Evolutionary conservation across 2,797 vertebrate genomes (phyloP).

Genomic region (Coregonus suidteri): DNA sequence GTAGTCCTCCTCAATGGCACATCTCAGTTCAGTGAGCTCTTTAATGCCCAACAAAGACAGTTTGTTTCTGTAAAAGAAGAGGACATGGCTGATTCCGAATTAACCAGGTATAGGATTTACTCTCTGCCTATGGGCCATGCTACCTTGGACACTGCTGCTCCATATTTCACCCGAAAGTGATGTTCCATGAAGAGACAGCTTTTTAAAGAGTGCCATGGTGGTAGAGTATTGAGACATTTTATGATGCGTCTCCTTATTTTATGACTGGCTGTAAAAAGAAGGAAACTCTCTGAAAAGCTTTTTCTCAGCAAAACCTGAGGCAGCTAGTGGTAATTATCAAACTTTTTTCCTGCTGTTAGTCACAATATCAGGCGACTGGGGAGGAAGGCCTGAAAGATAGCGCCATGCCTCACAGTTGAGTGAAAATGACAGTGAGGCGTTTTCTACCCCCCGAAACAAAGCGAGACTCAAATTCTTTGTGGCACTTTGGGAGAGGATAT

Average conservation of each 20-base stretch:
- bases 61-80: too few relatives aligned
- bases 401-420: conserved; percentile 55
- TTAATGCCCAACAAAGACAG: neutral
- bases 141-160: conserved; percentile 52
- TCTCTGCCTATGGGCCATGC: conserved; percentile 31
- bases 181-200: conserved; percentile 52
- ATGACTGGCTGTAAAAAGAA: conserved; percentile 58
- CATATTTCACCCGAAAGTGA: conserved; percentile 55
- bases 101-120: conserved; percentile 43
- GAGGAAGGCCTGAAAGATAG: conserved; percentile 58
- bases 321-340: conserved; percentile 68
- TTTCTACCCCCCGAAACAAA: conserved; percentile 60
- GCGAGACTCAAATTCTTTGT: conserved; percentile 56
- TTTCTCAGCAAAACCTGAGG: conserved; percentile 69
- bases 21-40: neutral
- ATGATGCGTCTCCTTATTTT: conserved; percentile 64
- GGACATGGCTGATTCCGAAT: neutral
- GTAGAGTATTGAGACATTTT: conserved; percentile 62
- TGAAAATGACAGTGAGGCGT: conserved; percentile 63
- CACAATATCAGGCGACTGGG: conserved; percentile 50
- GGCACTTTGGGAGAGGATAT: conserved; percentile 59
- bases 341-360: conserved; percentile 64
- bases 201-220: conserved; percentile 58
- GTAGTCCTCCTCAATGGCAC: neutral
- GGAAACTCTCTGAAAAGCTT: conserved; percentile 62